These are phyloP conservation scores for Deroplatys truncata DNA, from an alignment of 2,888 invertebrate genomes.

Conservation along the genomic window DNA sequence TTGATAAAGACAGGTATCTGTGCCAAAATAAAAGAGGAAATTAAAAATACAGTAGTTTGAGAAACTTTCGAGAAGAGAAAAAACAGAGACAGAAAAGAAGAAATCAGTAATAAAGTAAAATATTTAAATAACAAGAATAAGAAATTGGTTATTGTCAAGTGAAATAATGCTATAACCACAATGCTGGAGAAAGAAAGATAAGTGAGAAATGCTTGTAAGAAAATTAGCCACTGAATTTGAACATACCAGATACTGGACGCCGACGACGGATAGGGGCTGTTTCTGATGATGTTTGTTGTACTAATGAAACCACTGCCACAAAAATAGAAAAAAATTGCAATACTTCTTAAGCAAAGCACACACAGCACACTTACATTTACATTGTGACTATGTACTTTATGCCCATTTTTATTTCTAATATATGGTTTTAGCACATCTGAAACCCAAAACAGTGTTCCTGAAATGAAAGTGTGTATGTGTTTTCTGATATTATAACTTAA, in stretches of 20 bases:
- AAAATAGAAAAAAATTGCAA: not conserved
- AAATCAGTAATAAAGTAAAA: not conserved
- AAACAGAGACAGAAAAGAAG: not conserved
- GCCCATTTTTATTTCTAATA: not conserved
- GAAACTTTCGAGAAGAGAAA: not conserved
- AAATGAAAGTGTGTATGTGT: no score
- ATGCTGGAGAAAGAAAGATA: not conserved
- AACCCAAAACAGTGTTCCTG: no score
- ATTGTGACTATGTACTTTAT: not conserved
- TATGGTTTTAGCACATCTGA: no score
- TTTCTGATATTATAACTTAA: no score
- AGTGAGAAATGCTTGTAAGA: not conserved
- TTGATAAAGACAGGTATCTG: no score
- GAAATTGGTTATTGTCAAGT: not conserved
- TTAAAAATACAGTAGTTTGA: no score
- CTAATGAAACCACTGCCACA: not conserved
- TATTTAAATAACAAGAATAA: not conserved
- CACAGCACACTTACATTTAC: not conserved
- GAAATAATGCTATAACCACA: not conserved
- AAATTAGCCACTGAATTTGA: not conserved
- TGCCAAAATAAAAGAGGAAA: no score
- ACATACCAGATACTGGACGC: not conserved
- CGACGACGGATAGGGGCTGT: not conserved
- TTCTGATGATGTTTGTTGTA: not conserved
- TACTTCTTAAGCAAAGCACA: not conserved